Percentiles rank a stretch among this genome's conserved stretches.
These are phyloP conservation scores for Nomada fabriciana DNA, from an alignment of 2,888 invertebrate genomes.

Conservation along the genomic window DNA sequence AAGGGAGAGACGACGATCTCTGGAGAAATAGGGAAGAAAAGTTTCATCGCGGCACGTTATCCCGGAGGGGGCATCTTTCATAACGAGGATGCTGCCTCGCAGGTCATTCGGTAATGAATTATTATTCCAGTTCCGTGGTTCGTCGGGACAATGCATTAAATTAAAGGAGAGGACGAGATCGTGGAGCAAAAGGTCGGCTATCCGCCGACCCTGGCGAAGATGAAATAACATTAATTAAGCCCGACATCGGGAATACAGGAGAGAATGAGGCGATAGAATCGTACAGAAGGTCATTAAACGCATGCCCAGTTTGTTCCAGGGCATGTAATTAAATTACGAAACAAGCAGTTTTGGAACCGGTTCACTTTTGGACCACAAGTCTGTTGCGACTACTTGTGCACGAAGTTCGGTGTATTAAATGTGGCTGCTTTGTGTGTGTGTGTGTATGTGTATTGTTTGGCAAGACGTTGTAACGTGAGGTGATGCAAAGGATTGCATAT, in stretches of 20 bases:
- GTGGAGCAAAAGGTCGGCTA: conserved; percentile 14
- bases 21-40: conserved; percentile 59
- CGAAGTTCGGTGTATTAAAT: background rate
- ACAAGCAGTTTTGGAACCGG: conserved; percentile 2
- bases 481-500: no score
- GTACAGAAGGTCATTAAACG: conserved; percentile 24
- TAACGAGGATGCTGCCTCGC: conserved; percentile 30
- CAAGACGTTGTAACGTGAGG: no score
- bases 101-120: conserved; percentile 60
- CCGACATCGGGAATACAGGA: conserved; percentile 21
- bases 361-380: background rate
- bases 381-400: background rate
- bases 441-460: no score
- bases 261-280: conserved; percentile 8
- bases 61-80: conserved; percentile 26
- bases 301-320: background rate
- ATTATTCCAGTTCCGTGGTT: conserved; percentile 44
- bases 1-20: conserved; percentile 40
- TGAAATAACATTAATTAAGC: conserved; percentile 61
- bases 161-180: conserved; percentile 42
- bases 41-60: conserved; percentile 34
- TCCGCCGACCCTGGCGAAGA: background rate
- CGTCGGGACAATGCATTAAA: conserved; percentile 41
- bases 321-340: conserved; percentile 16
- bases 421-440: no score